Percentiles rank a stretch among this genome's conserved stretches.
These are phyloP conservation scores for Garra rufa DNA, from an alignment of 2,113 vertebrate genomes.

Conservation along the genomic window DNA sequence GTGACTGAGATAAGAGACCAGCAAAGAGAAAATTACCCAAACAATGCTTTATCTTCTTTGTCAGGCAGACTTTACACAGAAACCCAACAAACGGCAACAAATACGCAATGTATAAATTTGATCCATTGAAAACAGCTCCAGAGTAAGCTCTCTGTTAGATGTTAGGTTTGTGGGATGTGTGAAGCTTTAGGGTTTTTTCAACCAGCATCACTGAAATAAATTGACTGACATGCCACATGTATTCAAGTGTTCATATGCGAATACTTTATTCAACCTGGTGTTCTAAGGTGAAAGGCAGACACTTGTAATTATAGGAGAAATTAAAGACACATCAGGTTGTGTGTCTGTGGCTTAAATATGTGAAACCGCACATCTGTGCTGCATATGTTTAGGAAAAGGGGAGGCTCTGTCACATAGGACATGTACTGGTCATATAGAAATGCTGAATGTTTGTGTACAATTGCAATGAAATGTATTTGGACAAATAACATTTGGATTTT, in stretches of 20 bases:
- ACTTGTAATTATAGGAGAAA: slow-evolving; percentile 52
- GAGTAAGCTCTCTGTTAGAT: slow-evolving; percentile 40
- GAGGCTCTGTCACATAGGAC: neutral
- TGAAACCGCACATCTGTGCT: slow-evolving; percentile 52
- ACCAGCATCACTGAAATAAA: slow-evolving; percentile 47
- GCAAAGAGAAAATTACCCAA: slow-evolving; percentile 39
- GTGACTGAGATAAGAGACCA: slow-evolving; percentile 23
- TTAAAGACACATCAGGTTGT: slow-evolving; percentile 53
- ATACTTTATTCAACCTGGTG: slow-evolving; percentile 45
- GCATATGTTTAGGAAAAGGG: slow-evolving; percentile 51
- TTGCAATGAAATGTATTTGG: neutral
- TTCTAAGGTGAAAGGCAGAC: slow-evolving; percentile 46
- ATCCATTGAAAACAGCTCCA: slow-evolving; percentile 37
- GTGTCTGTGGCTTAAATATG: slow-evolving; percentile 50
- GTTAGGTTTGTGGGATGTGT: slow-evolving; percentile 19
- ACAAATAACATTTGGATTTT: too few relatives aligned
- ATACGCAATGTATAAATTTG: slow-evolving; percentile 40
- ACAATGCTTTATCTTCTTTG: slow-evolving; percentile 56
- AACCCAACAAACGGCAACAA: slow-evolving; percentile 35
- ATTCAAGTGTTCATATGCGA: slow-evolving; percentile 23
- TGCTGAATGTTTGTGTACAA: neutral
- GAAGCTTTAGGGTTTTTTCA: slow-evolving; percentile 21
- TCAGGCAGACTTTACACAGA: slow-evolving; percentile 48
- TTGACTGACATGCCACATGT: slow-evolving; percentile 23
- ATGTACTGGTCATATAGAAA: slow-evolving; percentile 8